These are phyloP conservation scores for Cosmorhoe ocellata DNA, from an alignment of 2,888 invertebrate species.

Conservation along the genomic window DNA sequence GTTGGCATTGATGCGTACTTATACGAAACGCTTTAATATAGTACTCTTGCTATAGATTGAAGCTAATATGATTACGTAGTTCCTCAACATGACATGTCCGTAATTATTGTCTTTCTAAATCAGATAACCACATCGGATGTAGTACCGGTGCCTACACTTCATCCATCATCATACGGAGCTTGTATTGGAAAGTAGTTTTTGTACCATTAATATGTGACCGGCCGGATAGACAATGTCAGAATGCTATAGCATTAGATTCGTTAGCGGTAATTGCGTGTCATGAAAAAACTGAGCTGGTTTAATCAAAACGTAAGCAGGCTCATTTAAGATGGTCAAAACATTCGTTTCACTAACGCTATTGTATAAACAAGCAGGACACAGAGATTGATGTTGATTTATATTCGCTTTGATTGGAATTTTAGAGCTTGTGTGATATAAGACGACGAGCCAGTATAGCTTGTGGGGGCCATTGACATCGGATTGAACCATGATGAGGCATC, in stretches of 20 bases:
- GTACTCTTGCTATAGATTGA: too few relatives aligned
- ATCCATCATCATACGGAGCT: slow-evolving; percentile 45
- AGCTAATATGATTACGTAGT: slow-evolving; percentile 42
- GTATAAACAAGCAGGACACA: slow-evolving; percentile 46
- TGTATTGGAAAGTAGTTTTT: slow-evolving; percentile 71
- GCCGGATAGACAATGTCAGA: slow-evolving; percentile 49
- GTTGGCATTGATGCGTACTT: slow-evolving; percentile 42
- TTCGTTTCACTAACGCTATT: slow-evolving; percentile 52
- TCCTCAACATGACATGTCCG: slow-evolving; percentile 55
- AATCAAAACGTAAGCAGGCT: slow-evolving; percentile 56
- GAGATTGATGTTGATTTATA: slow-evolving; percentile 59
- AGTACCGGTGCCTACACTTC: slow-evolving; percentile 23
- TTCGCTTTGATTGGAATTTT: slow-evolving; percentile 62
- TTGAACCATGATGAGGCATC: slow-evolving; percentile 62
- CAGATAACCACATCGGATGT: slow-evolving; percentile 56
- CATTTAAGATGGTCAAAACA: slow-evolving; percentile 43
- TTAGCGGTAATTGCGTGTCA: slow-evolving; percentile 68
- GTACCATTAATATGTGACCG: slow-evolving; percentile 57
- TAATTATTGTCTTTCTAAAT: slow-evolving; percentile 64
- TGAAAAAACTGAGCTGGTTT: slow-evolving; percentile 59
- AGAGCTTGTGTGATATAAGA: slow-evolving; percentile 43
- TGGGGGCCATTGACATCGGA: slow-evolving; percentile 63
- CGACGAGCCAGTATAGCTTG: slow-evolving; percentile 1
- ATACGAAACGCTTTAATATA: too few relatives aligned
- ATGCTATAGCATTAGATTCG: slow-evolving; percentile 63